Evolutionary conservation across 2,888 invertebrate species (phyloP).

Genomic region (Lamproptera curius): DNA sequence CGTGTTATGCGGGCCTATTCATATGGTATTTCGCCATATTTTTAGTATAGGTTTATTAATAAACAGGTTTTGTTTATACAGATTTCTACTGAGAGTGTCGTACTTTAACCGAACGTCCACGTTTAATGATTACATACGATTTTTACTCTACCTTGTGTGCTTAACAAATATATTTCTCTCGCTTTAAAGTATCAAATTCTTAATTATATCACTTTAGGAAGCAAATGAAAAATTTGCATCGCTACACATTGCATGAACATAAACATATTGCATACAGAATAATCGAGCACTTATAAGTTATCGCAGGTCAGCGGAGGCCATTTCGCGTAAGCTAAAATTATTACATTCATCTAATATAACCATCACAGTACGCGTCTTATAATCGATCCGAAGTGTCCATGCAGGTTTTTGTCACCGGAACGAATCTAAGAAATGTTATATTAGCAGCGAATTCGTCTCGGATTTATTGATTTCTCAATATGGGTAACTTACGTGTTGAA

Average conservation of each 20-base stretch:
- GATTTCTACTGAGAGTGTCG: too few relatives aligned
- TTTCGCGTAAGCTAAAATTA: background rate
- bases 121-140: too few relatives aligned
- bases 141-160: too few relatives aligned
- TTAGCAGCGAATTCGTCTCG: too few relatives aligned
- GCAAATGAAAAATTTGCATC: background rate
- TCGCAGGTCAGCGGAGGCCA: constrained; percentile 12
- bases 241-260: background rate
- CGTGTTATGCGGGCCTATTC: too few relatives aligned
- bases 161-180: too few relatives aligned
- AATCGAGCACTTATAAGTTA: constrained; percentile 12
- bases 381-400: background rate
- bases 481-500: too few relatives aligned
- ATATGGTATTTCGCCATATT: too few relatives aligned
- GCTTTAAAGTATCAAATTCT: too few relatives aligned
- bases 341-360: background rate
- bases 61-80: constrained; percentile 8
- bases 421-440: background rate
- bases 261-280: constrained; percentile 1
- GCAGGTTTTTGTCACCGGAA: background rate
- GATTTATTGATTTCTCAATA: too few relatives aligned
- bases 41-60: background rate
- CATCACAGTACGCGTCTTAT: background rate
- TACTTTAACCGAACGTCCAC: too few relatives aligned
- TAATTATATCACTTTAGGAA: background rate